phyloP scores from a whole-genome alignment of 2,113 vertebrate genomes.

The Oryzias curvinotus region DNA sequence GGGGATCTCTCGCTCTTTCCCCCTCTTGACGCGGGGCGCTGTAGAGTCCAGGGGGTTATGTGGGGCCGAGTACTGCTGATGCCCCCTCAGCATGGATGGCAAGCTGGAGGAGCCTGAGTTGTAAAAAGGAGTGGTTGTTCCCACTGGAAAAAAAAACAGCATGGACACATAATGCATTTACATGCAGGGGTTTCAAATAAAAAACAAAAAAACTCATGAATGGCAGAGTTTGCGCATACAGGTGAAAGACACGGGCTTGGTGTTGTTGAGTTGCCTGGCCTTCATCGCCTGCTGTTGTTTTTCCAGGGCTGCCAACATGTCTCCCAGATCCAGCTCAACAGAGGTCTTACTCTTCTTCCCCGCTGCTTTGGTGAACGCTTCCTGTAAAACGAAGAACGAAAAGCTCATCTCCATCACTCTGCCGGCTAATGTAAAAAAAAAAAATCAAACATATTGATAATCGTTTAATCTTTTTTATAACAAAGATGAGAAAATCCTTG shows the following conservation, averaged over 20 bases:
- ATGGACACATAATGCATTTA: not conserved
- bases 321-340: slow-evolving; percentile 95
- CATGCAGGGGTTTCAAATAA: not conserved
- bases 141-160: slow-evolving; percentile 74
- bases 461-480: no score
- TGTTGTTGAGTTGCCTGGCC: slow-evolving; percentile 93
- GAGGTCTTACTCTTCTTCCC: slow-evolving; percentile 97
- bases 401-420: not conserved
- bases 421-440: not conserved
- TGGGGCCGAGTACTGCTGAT: slow-evolving; percentile 75
- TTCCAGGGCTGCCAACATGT: slow-evolving; percentile 96
- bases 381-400: slow-evolving; percentile 69
- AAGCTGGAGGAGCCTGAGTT: slow-evolving; percentile 79
- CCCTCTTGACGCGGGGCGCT: slow-evolving; percentile 89
- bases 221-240: slow-evolving; percentile 67
- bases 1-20: slow-evolving; percentile 93
- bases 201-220: not conserved
- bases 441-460: not conserved
- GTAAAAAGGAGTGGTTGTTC: slow-evolving; percentile 86
- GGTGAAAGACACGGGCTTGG: slow-evolving; percentile 90
- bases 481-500: no score
- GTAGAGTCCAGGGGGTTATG: slow-evolving; percentile 89
- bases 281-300: slow-evolving; percentile 97
- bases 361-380: slow-evolving; percentile 94
- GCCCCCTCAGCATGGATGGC: slow-evolving; percentile 80